These are phyloP conservation scores for Eulemur rufifrons DNA, from an alignment of 2,113 vertebrate genomes.

Conservation along the genomic window DNA sequence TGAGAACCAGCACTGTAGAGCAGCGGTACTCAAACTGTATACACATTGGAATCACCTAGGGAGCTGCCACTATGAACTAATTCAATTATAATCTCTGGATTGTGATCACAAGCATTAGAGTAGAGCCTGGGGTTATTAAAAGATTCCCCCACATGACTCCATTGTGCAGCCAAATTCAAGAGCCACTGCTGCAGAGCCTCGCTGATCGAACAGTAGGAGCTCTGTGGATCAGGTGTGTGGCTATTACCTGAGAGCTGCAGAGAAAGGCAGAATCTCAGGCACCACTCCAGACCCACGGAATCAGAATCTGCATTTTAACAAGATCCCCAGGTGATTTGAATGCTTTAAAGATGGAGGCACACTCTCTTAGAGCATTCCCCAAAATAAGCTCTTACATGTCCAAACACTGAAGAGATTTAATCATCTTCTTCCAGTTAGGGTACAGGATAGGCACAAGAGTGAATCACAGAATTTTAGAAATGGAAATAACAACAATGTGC, in stretches of 20 bases:
- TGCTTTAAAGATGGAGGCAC: not conserved
- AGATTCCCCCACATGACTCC: not conserved
- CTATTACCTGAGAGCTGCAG: not conserved
- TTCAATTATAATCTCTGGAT: no score
- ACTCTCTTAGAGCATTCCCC: not conserved
- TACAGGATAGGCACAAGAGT: not conserved
- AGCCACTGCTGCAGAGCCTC: not conserved
- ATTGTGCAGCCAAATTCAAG: not conserved
- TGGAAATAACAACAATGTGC: not conserved
- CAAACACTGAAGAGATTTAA: not conserved
- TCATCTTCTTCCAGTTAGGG: not conserved
- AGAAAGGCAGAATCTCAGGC: not conserved
- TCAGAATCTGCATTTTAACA: not conserved
- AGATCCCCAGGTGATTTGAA: not conserved
- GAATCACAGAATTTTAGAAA: not conserved
- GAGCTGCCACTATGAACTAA: no score
- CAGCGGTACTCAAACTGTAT: no score
- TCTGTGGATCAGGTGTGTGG: not conserved
- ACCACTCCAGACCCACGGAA: not conserved
- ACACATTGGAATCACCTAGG: fast-evolving
- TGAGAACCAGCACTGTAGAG: not conserved
- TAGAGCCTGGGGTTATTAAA: not conserved
- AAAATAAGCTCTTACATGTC: not conserved
- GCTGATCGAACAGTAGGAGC: not conserved
- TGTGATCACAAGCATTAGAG: no score